phyloP scores from a whole-genome alignment of 2,797 vertebrate genomes.

The Pogoniulus pusillus region DNA sequence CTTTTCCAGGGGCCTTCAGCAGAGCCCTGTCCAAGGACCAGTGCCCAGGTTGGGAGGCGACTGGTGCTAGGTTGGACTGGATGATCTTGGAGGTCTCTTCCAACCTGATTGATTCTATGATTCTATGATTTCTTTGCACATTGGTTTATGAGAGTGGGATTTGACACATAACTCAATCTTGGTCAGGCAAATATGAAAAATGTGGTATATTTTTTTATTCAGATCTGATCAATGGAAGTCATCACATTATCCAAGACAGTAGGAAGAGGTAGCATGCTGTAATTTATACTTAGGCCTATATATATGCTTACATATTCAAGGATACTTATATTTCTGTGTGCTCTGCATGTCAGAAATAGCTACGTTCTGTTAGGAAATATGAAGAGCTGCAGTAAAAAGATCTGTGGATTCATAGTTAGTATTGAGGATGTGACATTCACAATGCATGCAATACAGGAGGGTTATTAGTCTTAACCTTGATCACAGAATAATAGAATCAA shows the following conservation, averaged over 20 bases:
- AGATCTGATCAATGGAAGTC: background rate
- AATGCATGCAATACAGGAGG: background rate
- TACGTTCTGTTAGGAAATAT: background rate
- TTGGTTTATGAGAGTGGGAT: background rate
- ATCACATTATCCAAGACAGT: background rate
- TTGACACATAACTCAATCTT: background rate
- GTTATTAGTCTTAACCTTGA: background rate
- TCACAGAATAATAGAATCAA: no score
- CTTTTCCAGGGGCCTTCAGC: background rate
- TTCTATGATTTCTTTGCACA: background rate
- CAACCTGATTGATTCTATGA: no score
- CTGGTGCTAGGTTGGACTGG: no score
- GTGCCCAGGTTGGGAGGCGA: background rate
- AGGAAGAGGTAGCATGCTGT: background rate
- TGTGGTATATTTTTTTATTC: background rate
- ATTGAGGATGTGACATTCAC: rapidly evolving
- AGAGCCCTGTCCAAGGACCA: background rate
- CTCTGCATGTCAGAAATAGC: background rate
- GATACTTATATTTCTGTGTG: no score
- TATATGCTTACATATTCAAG: no score
- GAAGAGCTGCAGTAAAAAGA: background rate
- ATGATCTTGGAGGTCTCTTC: no score
- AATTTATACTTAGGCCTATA: background rate
- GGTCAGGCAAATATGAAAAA: background rate
- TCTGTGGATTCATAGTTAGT: background rate